Evolutionary conservation across 2,888 invertebrate species (phyloP), one percentile per base, ranked within the genome.

Genomic region (Eupithecia tripunctaria): DNA sequence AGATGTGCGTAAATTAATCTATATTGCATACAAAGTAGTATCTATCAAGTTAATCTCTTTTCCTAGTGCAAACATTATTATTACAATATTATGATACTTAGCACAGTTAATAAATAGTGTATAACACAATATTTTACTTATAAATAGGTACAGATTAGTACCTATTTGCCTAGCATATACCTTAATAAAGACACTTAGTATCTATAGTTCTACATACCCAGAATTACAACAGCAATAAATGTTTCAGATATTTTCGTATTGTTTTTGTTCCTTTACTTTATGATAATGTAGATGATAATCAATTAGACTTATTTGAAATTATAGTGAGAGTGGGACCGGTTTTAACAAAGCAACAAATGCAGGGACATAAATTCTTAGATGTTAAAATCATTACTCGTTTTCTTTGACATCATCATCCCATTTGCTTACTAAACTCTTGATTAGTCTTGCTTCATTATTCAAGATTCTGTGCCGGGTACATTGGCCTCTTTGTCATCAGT

Each of bases 381-480:
- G 47, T 18, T 6, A n/a, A 63, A 10, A 70, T 70, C 14, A 69
- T 75, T 8, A 78, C 75, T 81, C 75, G 72, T 85, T 82, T 69
- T 81, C 82, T 71, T 93, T 90, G 72, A 93, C 92, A 1, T 92
- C 93, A 72, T 95, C 95, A 81, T 94, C 94, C 95, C 95, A 95
- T 81, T 95, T 95, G 80, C 94, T 95, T 25, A 95, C 94, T 75
- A 95, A 84, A 74, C 85, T 94, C 80, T 91, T 92, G 25, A 95
- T 92, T 91, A 92, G 47, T 91, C 87, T 77, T 85, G 84, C 78
- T 89, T 89, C n/a, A 79, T 82, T 65, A 56, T n/a, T n/a, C 32
- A 60, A 70, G 56, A 72, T 71, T 74, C 70, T 47, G 63, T 73
- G 51, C 78, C 75, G 67, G 67, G 64, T 25, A 51, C 8, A 64